phyloP scores from a whole-genome alignment of 2,797 vertebrate genomes.

The Rhadinocentrus ornatus region DNA sequence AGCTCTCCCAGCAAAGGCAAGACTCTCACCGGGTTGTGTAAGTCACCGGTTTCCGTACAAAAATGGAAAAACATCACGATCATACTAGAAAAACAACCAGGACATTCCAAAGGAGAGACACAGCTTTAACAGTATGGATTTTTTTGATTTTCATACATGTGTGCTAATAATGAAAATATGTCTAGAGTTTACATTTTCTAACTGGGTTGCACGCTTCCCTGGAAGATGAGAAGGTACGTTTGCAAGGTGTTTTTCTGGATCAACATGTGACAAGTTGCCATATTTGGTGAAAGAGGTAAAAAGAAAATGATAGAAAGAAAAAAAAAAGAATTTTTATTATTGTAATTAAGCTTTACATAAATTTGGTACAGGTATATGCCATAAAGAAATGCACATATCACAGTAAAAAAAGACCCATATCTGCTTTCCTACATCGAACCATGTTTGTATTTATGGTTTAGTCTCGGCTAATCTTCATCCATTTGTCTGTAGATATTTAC shows the following conservation, averaged over 20 bases:
- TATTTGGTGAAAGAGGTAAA: constrained; percentile 13
- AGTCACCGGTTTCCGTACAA: constrained; percentile 65
- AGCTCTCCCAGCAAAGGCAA: constrained; percentile 37
- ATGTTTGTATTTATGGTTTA: not conserved
- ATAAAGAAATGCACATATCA: constrained; percentile 12
- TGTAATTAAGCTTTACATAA: constrained; percentile 33
- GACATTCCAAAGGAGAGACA: constrained; percentile 59
- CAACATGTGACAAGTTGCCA: not conserved
- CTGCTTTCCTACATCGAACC: constrained; percentile 7
- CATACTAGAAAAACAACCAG: constrained; percentile 63
- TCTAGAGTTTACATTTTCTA: constrained; percentile 54
- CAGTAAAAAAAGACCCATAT: constrained; percentile 15
- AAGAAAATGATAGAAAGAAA: not conserved
- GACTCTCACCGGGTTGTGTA: constrained; percentile 65
- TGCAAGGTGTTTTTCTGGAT: constrained; percentile 21
- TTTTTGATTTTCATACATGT: constrained; percentile 67
- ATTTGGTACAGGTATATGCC: constrained; percentile 30
- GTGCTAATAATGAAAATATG: constrained; percentile 60
- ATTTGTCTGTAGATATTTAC: constrained; percentile 31
- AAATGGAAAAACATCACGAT: constrained; percentile 64
- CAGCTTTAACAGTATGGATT: constrained; percentile 42
- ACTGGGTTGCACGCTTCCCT: constrained; percentile 45
- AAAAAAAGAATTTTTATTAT: constrained; percentile 37
- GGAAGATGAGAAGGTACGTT: constrained; percentile 19
- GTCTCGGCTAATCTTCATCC: constrained; percentile 23